Evolutionary conservation across 2,797 vertebrate species (phyloP), one percentile per base, ranked within the genome.

Genomic region (Semotilus atromaculatus): DNA sequence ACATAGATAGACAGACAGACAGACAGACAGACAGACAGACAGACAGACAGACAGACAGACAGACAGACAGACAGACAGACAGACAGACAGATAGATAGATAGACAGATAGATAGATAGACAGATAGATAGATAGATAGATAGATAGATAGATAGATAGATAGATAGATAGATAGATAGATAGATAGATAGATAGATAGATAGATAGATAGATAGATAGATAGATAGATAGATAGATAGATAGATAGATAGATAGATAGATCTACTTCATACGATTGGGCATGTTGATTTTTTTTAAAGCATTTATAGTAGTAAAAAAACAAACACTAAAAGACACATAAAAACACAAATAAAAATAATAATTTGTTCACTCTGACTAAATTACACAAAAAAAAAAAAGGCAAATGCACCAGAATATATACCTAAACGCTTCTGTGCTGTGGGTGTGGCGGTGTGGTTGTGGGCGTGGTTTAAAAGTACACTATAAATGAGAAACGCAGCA

Each of bases 401-500:
- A 18, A 74, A 23, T 21, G 75, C 75, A 26, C n/a, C 55, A 11
- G 19, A n/a, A 55, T 75, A 23, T 55, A 43, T 29, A 60, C n/a
- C 14, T 26, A 13, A 53, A 26, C 38, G 16, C 55, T 78, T 14
- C 13, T 36, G 40, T 23, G 48, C n/a, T 29, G 72, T 76, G 45
- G 81, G 81, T 16, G 48, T 68, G 53, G 26, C 2, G 43, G 45
- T 26, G 38, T 34, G 1, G 1, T 16, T 80, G 71, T 68, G 74
- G 87, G 90, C 78, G 87, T 72, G 88, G 86, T 70, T 83, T 82
- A 75, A 68, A 72, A 86, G 85, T 81, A 62, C 67, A 60, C 77
- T 86, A 89, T 88, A 90, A 90, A 91, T 84, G 58, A 82, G 86
- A 76, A 77, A 79, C 48, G 82, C 60, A 34, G 38, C 60, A 48